Evolutionary conservation across 2,113 vertebrate species (phyloP), one percentile per base, ranked within the genome.

Genomic region (Lucifuga dentata): DNA sequence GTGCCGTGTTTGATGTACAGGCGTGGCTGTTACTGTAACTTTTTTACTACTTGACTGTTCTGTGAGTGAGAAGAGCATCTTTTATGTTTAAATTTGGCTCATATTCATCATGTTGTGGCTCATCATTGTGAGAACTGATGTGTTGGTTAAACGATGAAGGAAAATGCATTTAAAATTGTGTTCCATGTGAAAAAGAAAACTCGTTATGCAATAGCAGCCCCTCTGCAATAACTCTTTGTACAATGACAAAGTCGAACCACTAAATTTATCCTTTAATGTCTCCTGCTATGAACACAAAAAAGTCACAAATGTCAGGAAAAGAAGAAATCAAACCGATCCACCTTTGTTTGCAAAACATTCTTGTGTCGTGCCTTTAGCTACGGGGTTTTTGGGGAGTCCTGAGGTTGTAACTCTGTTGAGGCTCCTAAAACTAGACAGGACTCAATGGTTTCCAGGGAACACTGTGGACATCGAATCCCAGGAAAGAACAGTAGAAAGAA

Each of bases 371-470:
- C 61, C 88, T 94, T 92, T 89, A 92, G 93, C 91, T 93, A 95
- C 92, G 67, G 1, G 21, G 11, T 85, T 80, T 29, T 88, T 80
- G 84, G 73, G 76, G 87, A 52, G 72, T 78, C 85, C 70, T 88
- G 67, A 86, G 86, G 89, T 68, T 88, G 86, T 87, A 91, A 90
- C 85, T 92, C 93, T 91, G 90, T 88, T 80, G 85, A 79, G 87
- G 73, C 83, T 87, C 90, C 91, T 88, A 78, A 90, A 87, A 90
- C 65, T 87, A 92, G 87, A 89, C 84, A 67, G 79, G 60, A 78
- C 86, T 92, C 88, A 86, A 73, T 81, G 88, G 94, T 95, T 93
- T 93, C 95, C 84, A 92, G 87, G 94, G 85, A 91, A 93, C 78
- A 23, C 29, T 86, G 81, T 45, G 70, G 89, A 87, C 85, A 86